Evolutionary conservation across 2,888 invertebrate species (phyloP).

Genomic region (Cheilosia soror): DNA sequence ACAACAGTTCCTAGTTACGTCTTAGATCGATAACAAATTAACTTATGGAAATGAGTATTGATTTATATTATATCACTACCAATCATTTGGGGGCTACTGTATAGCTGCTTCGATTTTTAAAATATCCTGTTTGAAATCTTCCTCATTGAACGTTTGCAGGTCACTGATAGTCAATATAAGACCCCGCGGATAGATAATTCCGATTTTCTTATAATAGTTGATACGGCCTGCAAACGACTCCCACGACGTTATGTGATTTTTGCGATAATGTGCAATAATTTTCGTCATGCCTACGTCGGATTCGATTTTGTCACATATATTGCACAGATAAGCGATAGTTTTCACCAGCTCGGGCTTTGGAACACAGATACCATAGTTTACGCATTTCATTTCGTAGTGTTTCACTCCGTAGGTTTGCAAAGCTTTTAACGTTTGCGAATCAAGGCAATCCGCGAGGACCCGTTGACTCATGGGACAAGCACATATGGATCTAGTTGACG

Average conservation of each 20-base stretch:
- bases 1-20: too few species aligned
- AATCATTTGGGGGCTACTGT: not conserved
- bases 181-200: conserved; percentile 37
- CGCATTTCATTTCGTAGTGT: not conserved
- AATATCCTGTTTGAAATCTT: conserved; percentile 18
- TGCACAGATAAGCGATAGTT: conserved; percentile 24
- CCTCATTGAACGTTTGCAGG: conserved; percentile 3
- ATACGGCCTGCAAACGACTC: conserved; percentile 4
- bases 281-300: not conserved
- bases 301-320: conserved; percentile 8
- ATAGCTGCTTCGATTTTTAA: conserved; percentile 6
- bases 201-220: conserved; percentile 34
- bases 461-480: conserved; percentile 40
- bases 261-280: conserved; percentile 31
- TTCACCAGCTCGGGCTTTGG: not conserved
- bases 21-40: too few species aligned
- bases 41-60: too few species aligned
- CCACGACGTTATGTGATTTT: not conserved
- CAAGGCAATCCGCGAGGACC: conserved; percentile 40
- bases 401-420: conserved; percentile 37
- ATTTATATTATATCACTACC: not conserved
- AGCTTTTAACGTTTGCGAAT: not conserved
- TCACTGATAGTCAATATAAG: conserved; percentile 21
- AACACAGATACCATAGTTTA: not conserved
- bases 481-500: not conserved